Conservation (phyloP, 2,797 vertebrate genomes). For the Amphiprion clarkii region DNA sequence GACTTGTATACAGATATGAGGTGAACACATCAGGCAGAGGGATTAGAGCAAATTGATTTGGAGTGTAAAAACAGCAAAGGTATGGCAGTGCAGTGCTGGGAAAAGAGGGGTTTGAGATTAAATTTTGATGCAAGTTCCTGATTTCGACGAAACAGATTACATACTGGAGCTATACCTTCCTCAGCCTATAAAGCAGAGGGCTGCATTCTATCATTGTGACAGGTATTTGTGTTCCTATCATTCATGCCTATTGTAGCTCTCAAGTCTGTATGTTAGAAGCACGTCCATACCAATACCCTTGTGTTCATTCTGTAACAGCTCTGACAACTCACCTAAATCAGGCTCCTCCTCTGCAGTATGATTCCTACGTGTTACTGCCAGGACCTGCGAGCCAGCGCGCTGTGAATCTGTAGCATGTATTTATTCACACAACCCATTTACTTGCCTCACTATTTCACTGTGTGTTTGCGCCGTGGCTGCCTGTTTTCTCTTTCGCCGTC, state of each 20-base stretch:
- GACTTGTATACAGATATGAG: slow-evolving; percentile 70
- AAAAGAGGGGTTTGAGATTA: slow-evolving; percentile 24
- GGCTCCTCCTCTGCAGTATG: slow-evolving; percentile 84
- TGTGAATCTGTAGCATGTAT: slow-evolving; percentile 77
- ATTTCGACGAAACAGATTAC: slow-evolving; percentile 69
- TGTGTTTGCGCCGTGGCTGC: slow-evolving; percentile 72
- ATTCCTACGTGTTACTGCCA: slow-evolving; percentile 74
- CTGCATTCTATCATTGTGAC: slow-evolving; percentile 58
- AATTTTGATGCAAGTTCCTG: slow-evolving; percentile 51
- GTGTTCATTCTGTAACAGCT: slow-evolving; percentile 64
- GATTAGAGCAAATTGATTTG: slow-evolving; percentile 61
- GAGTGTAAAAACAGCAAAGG: slow-evolving; percentile 41
- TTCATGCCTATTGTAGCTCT: slow-evolving; percentile 40
- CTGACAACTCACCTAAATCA: slow-evolving; percentile 80
- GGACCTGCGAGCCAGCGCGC: slow-evolving; percentile 70
- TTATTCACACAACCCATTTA: slow-evolving; percentile 81
- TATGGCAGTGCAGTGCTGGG: slow-evolving; percentile 20
- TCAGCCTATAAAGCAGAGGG: slow-evolving; percentile 20
- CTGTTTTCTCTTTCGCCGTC: slow-evolving; percentile 70
- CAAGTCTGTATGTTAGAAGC: slow-evolving; percentile 48
- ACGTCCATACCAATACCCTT: slow-evolving; percentile 49
- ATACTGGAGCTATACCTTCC: slow-evolving; percentile 46
- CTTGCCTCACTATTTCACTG: slow-evolving; percentile 76
- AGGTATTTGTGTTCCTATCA: slow-evolving; percentile 55
- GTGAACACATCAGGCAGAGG: slow-evolving; percentile 45